Evolutionary conservation across 2,888 invertebrate species (phyloP).

Genomic region (Nesidiocoris tenuis): DNA sequence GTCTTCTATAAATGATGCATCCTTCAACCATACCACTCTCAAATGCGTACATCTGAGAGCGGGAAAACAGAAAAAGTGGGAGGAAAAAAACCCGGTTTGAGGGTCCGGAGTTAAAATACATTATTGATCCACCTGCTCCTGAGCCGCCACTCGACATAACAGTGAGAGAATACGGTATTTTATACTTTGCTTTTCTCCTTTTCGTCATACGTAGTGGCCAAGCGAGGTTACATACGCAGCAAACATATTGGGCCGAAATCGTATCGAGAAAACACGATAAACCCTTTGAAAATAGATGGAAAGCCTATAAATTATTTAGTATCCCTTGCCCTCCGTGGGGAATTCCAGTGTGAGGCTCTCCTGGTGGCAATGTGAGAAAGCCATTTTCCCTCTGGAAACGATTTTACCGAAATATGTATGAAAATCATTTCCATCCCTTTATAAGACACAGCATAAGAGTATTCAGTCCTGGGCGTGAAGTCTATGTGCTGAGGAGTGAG

Average conservation of each 20-base stretch:
- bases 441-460: no score
- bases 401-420: no score
- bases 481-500: no score
- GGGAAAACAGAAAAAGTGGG: neutral
- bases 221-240: neutral
- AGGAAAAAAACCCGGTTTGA: neutral
- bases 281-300: neutral
- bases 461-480: no score
- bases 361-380: neutral
- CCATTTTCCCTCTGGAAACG: neutral
- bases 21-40: neutral
- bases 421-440: no score
- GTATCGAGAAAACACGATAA: neutral
- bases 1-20: neutral
- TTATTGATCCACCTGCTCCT: neutral
- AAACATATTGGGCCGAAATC: neutral
- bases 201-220: neutral
- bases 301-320: neutral
- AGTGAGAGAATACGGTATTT: neutral
- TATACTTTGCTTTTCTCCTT: neutral
- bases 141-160: neutral
- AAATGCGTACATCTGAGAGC: neutral
- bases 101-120: neutral
- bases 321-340: neutral
- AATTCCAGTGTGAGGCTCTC: no score